Base-by-base conservation (phyloP, 2,113 vertebrate genomes). In the Ibidorhyncha struthersii region DNA sequence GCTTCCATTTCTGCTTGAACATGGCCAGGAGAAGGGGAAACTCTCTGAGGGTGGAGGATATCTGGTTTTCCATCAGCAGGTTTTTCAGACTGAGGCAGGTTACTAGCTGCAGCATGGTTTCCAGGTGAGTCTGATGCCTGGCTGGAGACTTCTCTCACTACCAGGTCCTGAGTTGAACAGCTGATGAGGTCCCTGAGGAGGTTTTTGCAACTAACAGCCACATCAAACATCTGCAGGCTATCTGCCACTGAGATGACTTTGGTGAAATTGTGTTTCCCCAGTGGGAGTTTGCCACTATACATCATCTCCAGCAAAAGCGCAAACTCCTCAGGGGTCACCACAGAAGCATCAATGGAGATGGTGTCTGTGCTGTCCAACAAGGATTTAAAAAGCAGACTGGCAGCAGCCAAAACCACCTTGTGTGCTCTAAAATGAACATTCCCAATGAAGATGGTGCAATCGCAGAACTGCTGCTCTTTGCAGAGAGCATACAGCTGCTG, bases 151-250 rank as follows among this genome's bases (percentile, higher is more conserved):
- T 97, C 90, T 59, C 67, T 91, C 63, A 71, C 83, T 81, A 91
- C 84, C 50, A 93, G 94, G 17, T 94, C 96, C 92, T 84, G 91
- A 52, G 95, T 19, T 2, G 97, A 98, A 82, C 96, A 98, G 90
- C 55, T 97, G 83, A 99, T 97, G 2, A 99, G 98, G 53, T 96
- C 98, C 52, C 98, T 98, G 59, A 99, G 98, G 72, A 99, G 98
- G 34, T 98, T 99, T 95, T 99, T 99, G 92, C 99, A 99, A 19
- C 99, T 98, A 7, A 99, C 98, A 5, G 99, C 99, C 89, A 99
- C 98, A 18, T 99, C 99, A n/a, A 99, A 99, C 99, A 99, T 99
- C 97, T 99, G 99, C 65, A 99, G 98, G 96, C 98, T 99, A 96
- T 99, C 99, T 5, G 99, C 99, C 8, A 99, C 93, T 0, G 99